Evolutionary conservation across 1,140 invertebrate genomes (phyloP).

Genomic region (Macrocentrus cingulum): DNA sequence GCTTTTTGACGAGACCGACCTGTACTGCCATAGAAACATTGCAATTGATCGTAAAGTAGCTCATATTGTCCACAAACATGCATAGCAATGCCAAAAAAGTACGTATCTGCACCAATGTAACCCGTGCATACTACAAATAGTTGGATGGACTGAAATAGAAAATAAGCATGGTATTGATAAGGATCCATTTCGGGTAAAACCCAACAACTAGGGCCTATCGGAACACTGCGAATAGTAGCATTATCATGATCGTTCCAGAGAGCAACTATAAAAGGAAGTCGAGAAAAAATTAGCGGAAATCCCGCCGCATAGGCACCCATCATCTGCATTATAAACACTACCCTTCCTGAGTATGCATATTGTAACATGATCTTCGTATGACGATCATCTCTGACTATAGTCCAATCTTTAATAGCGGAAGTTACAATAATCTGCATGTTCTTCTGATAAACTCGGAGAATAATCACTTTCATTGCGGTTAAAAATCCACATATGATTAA

Average conservation of each 20-base stretch:
- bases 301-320: conserved; percentile 13
- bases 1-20: background rate
- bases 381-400: background rate
- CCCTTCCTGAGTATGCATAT: conserved; percentile 19
- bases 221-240: background rate
- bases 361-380: conserved; percentile 11
- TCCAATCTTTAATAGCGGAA: conserved; percentile 24
- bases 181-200: conserved; percentile 7
- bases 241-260: background rate
- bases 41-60: conserved; percentile 4
- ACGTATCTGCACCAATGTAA: conserved; percentile 22
- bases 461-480: conserved; percentile 21
- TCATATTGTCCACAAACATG: conserved; percentile 27
- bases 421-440: conserved; percentile 19
- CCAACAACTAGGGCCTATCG: conserved; percentile 26
- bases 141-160: conserved; percentile 15
- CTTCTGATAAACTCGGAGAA: conserved; percentile 6
- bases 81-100: conserved; percentile 25
- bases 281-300: conserved; percentile 13
- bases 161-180: conserved; percentile 9
- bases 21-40: background rate
- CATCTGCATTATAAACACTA: conserved; percentile 22
- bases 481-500: conserved; percentile 8
- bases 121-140: conserved; percentile 12
- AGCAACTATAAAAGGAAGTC: conserved; percentile 5